phyloP scores from a whole-genome alignment of 1,140 invertebrate species.

The Magallana gigas region DNA sequence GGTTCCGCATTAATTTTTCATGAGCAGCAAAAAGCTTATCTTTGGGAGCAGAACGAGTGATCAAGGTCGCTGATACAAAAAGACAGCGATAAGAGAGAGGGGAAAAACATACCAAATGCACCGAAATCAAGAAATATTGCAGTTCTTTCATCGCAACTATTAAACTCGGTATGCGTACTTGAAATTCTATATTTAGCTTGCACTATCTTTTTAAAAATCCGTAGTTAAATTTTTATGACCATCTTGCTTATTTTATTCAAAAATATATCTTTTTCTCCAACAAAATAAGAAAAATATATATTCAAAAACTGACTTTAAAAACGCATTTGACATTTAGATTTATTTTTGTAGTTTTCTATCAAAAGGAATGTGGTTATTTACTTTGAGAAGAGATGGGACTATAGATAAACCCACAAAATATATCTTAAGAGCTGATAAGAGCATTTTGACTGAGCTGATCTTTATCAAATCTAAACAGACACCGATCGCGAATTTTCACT shows the following conservation, averaged over 20 bases:
- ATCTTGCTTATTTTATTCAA: neutral
- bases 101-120: slow-evolving; percentile 19
- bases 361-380: slow-evolving; percentile 5
- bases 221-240: neutral
- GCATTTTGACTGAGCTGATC: slow-evolving; percentile 19
- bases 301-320: too few species aligned
- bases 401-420: neutral
- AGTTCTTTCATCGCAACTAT: neutral
- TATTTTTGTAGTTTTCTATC: neutral
- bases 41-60: slow-evolving; percentile 1
- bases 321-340: neutral
- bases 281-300: too few species aligned
- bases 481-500: neutral
- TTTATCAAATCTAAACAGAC: slow-evolving; percentile 7
- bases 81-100: neutral
- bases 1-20: slow-evolving; percentile 28
- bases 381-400: neutral
- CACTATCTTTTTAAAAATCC: neutral
- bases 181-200: neutral
- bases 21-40: slow-evolving; percentile 24
- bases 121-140: slow-evolving; percentile 14
- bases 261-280: neutral
- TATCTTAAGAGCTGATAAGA: slow-evolving; percentile 23
- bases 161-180: neutral
- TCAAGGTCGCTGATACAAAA: slow-evolving; percentile 2